Evolutionary conservation across 2,888 invertebrate genomes (phyloP).

Genomic region (Pimpla rufipes): DNA sequence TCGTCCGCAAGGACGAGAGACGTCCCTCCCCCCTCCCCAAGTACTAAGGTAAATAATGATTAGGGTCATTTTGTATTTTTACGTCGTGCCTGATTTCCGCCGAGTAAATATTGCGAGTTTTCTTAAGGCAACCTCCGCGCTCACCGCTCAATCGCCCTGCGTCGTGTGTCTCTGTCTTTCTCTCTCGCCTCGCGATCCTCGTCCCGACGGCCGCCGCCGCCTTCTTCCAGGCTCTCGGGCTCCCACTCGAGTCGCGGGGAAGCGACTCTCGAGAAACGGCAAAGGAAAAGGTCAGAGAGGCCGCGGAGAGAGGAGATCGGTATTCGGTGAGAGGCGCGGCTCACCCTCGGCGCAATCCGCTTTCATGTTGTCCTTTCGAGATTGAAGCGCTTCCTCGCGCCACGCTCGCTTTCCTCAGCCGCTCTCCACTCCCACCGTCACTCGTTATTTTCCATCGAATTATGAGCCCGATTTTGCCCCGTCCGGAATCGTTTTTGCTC

Average conservation of each 20-base stretch:
- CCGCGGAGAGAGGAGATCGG: slow-evolving; percentile 56
- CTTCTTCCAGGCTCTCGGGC: slow-evolving; percentile 51
- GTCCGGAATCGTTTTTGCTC: background rate
- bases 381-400: slow-evolving; percentile 62
- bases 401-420: background rate
- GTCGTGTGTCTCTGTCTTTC: slow-evolving; percentile 60
- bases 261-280: slow-evolving; percentile 65
- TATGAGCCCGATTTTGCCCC: slow-evolving; percentile 17
- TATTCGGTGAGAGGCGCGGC: slow-evolving; percentile 63
- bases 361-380: slow-evolving; percentile 69
- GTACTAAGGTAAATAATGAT: slow-evolving; percentile 83
- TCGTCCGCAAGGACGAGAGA: slow-evolving; percentile 65
- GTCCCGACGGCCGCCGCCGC: slow-evolving; percentile 54
- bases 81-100: slow-evolving; percentile 83
- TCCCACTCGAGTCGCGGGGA: slow-evolving; percentile 58
- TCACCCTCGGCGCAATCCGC: slow-evolving; percentile 61
- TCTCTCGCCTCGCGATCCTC: slow-evolving; percentile 9
- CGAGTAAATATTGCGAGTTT: slow-evolving; percentile 83
- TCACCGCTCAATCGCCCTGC: slow-evolving; percentile 39
- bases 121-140: slow-evolving; percentile 77
- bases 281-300: slow-evolving; percentile 66
- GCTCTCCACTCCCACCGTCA: background rate
- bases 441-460: slow-evolving; percentile 43
- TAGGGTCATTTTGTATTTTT: slow-evolving; percentile 83
- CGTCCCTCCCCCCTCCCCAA: slow-evolving; percentile 46